Evolutionary conservation across 2,797 vertebrate genomes (phyloP).

Genomic region (Anas acuta): DNA sequence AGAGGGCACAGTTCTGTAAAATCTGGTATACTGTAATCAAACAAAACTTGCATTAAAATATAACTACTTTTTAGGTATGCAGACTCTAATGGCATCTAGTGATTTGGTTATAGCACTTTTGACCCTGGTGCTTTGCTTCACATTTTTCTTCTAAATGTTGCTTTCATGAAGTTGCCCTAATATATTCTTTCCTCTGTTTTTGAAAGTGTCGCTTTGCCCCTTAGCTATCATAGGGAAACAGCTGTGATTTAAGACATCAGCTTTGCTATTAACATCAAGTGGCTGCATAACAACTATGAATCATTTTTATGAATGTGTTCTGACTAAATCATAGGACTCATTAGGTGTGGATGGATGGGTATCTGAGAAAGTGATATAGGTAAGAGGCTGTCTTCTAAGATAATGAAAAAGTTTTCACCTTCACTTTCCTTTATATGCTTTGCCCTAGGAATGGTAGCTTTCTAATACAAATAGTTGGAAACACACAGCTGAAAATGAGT

Average conservation of each 20-base stretch:
- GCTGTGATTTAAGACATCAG: slow-evolving; percentile 74
- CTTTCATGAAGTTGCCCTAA: slow-evolving; percentile 38
- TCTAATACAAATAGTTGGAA: background rate
- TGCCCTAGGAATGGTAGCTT: slow-evolving; percentile 2
- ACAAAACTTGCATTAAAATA: background rate
- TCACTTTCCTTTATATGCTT: background rate
- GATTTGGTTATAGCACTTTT: slow-evolving; percentile 13
- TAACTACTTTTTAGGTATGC: background rate
- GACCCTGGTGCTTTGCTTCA: slow-evolving; percentile 23
- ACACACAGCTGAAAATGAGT: background rate
- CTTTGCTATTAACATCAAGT: slow-evolving; percentile 66
- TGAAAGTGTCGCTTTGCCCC: slow-evolving; percentile 66
- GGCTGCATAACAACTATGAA: slow-evolving; percentile 67
- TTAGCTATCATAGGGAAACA: slow-evolving; percentile 68
- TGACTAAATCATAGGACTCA: slow-evolving; percentile 61
- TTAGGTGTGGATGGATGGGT: slow-evolving; percentile 66
- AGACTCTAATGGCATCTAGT: background rate
- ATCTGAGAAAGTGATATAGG: slow-evolving; percentile 26
- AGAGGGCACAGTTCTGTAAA: background rate
- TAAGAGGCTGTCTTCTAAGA: slow-evolving; percentile 42
- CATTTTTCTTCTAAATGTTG: slow-evolving; percentile 64
- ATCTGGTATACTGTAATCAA: background rate
- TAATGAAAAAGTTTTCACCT: slow-evolving; percentile 50
- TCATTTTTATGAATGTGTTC: slow-evolving; percentile 71
- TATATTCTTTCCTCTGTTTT: slow-evolving; percentile 66